Percentiles rank a stretch among this genome's conserved stretches.
Evolutionary conservation across 2,797 vertebrate genomes (phyloP).

Genomic region (Tarsius wallacei): DNA sequence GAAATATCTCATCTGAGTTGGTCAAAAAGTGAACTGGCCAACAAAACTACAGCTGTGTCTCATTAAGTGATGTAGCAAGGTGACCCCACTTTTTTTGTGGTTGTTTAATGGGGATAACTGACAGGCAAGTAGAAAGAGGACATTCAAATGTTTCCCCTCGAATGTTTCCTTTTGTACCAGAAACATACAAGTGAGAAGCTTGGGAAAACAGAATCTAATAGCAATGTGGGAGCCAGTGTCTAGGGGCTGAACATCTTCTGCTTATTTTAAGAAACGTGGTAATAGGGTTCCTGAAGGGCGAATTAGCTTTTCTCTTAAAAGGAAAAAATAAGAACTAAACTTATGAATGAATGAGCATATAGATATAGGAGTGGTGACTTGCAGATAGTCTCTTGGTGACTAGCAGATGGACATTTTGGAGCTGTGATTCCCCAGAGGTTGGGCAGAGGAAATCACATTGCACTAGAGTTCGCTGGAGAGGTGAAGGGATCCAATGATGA

Average conservation of each 20-base stretch:
- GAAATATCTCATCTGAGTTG: conserved; percentile 22
- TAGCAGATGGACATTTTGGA: neutral
- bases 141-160: neutral
- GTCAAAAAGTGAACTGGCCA: neutral
- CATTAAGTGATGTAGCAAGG: neutral
- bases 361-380: neutral
- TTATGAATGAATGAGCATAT: neutral
- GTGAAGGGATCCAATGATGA: neutral
- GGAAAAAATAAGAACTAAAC: neutral
- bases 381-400: too few relatives aligned
- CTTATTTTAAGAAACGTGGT: neutral
- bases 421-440: neutral
- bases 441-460: neutral
- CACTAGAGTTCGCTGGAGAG: neutral
- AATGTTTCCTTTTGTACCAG: neutral
- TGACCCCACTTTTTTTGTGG: neutral
- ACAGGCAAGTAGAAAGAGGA: neutral
- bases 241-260: neutral
- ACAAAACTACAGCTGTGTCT: neutral
- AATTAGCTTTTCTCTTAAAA: neutral
- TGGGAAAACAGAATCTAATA: neutral
- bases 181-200: neutral
- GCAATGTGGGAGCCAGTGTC: neutral
- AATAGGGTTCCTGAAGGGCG: neutral
- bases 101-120: neutral